Percentiles rank a stretch among this genome's conserved stretches.
phyloP scores from a whole-genome alignment of 2,113 vertebrate genomes.

The Bothrops jararaca region DNA sequence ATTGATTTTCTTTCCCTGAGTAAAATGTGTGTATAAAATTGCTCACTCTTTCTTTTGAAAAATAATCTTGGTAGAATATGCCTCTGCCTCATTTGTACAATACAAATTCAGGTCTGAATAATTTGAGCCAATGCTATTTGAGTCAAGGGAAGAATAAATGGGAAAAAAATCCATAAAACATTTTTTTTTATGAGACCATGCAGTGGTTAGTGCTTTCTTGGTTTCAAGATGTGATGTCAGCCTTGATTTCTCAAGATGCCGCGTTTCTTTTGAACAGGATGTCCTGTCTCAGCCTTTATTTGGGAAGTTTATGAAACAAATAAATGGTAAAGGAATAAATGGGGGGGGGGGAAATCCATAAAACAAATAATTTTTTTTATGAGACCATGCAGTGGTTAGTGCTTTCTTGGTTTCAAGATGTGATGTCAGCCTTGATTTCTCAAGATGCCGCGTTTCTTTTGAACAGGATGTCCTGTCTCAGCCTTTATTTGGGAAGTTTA shows the following conservation, averaged over 20 bases:
- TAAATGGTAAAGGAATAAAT: not conserved
- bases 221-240: not conserved
- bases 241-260: not conserved
- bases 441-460: not conserved
- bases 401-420: not conserved
- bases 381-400: not conserved
- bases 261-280: not conserved
- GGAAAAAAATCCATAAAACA: not conserved
- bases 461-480: not conserved
- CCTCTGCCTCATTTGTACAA: not conserved
- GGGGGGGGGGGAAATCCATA: too few species aligned
- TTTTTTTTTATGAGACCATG: not conserved
- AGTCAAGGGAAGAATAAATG: not conserved
- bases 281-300: not conserved
- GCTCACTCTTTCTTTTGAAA: not conserved
- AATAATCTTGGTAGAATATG: not conserved
- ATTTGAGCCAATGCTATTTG: not conserved
- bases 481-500: not conserved
- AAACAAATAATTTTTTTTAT: not conserved
- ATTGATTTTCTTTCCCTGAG: not conserved
- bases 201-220: not conserved
- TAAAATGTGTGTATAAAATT: not conserved
- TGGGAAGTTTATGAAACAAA: not conserved
- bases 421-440: not conserved
- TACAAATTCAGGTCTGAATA: not conserved